These are phyloP conservation scores for Embidobia sp. DNA, from an alignment of 2,888 invertebrate genomes.

Conservation along the genomic window DNA sequence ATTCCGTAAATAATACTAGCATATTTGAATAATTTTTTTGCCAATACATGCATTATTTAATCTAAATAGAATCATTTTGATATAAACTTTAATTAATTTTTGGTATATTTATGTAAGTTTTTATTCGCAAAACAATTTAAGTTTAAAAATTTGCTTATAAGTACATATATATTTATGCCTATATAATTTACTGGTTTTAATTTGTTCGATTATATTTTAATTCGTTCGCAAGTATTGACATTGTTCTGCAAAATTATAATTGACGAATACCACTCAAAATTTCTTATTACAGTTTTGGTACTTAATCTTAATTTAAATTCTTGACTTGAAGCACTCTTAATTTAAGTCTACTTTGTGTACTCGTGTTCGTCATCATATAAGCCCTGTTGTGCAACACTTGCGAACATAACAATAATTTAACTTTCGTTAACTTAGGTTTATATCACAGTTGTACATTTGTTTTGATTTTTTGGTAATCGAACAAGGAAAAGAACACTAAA, in stretches of 20 bases:
- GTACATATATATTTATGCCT: constrained; percentile 13
- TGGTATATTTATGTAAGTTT: constrained; percentile 2
- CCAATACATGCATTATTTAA: too few species aligned
- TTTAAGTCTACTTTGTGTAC: background rate
- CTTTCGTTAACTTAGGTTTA: constrained; percentile 21
- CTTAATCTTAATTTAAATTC: background rate
- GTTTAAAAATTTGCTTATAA: constrained; percentile 17
- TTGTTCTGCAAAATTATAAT: background rate
- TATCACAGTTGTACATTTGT: constrained; percentile 14
- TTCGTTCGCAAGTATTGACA: constrained; percentile 17
- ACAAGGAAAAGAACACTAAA: too few species aligned
- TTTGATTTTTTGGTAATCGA: too few species aligned
- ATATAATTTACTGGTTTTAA: constrained; percentile 31
- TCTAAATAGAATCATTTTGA: too few species aligned
- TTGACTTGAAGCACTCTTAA: background rate
- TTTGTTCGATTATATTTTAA: constrained; percentile 26
- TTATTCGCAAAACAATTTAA: background rate
- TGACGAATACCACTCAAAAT: too few species aligned
- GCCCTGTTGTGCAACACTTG: constrained; percentile 7
- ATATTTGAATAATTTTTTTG: too few species aligned
- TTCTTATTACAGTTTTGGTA: background rate
- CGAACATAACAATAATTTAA: constrained; percentile 10
- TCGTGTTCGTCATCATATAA: too few species aligned
- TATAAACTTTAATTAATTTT: background rate
- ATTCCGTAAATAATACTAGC: too few species aligned